Evolutionary conservation across 2,113 vertebrate species (phyloP).

Genomic region (Lampris megalopsis): DNA sequence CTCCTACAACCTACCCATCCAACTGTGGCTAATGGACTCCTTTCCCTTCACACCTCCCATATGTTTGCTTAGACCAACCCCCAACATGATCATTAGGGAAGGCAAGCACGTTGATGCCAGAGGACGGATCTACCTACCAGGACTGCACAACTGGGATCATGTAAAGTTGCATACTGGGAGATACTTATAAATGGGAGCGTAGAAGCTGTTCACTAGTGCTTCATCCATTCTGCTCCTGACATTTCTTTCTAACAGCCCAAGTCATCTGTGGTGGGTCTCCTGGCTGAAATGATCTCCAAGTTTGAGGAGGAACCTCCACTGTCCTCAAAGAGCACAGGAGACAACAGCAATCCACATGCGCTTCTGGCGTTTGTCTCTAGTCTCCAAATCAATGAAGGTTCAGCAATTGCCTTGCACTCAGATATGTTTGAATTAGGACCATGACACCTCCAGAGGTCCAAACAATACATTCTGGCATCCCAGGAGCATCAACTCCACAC

Average conservation of each 20-base stretch:
- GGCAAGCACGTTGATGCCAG: conserved; percentile 91
- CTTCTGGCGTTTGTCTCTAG: conserved; percentile 88
- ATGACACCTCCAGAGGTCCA: too few species aligned
- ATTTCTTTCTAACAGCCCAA: conserved; percentile 84
- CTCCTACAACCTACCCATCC: conserved; percentile 92
- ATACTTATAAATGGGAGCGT: background rate
- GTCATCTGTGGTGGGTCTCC: conserved; percentile 86
- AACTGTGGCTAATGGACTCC: conserved; percentile 95
- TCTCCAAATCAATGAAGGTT: conserved; percentile 87
- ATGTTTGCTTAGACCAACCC: conserved; percentile 90
- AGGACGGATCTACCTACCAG: conserved; percentile 92
- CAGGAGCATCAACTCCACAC: too few species aligned
- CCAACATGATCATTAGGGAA: conserved; percentile 90
- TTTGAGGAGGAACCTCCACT: conserved; percentile 95
- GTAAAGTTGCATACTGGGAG: conserved; percentile 76
- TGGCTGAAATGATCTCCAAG: conserved; percentile 91
- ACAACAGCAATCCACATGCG: conserved; percentile 83
- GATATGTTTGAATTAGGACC: too few species aligned
- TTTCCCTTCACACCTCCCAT: conserved; percentile 96
- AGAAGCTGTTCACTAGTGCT: background rate
- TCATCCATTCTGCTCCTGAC: background rate
- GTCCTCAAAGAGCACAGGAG: conserved; percentile 79
- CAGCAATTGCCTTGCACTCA: background rate
- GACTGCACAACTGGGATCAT: conserved; percentile 93
- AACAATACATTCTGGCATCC: too few species aligned